phyloP scores from a whole-genome alignment of 2,797 vertebrate species.

The Lophotriccus pileatus region DNA sequence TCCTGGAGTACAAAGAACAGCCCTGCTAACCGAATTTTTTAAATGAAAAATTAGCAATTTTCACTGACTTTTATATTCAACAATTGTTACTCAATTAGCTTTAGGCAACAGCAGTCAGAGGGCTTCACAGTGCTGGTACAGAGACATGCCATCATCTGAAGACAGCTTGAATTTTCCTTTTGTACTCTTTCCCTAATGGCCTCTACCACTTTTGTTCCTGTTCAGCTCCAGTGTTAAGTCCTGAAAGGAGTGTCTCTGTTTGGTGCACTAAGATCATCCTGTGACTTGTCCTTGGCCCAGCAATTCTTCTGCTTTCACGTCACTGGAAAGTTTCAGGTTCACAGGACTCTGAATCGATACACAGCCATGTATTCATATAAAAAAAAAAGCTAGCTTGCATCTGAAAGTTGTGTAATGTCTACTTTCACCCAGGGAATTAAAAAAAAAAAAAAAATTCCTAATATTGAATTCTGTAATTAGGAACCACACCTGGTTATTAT shows the following conservation, averaged over 20 bases:
- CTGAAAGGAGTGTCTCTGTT: not conserved
- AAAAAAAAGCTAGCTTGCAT: not conserved
- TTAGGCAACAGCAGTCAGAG: not conserved
- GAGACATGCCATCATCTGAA: not conserved
- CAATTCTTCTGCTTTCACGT: not conserved
- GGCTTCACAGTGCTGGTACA: not conserved
- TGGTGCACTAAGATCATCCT: not conserved
- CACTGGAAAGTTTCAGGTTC: not conserved
- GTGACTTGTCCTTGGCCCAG: not conserved
- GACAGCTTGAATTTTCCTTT: not conserved
- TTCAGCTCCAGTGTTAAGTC: not conserved
- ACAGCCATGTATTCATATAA: rapidly evolving
- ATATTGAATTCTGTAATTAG: not conserved
- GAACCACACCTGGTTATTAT: not conserved
- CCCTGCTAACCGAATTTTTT: not conserved
- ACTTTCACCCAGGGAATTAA: not conserved
- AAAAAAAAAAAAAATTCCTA: not conserved
- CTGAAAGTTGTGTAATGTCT: not conserved
- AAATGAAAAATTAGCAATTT: not conserved
- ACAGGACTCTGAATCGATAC: not conserved
- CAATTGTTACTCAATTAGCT: not conserved
- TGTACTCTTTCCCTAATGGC: not conserved
- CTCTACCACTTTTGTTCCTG: not conserved
- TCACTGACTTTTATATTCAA: not conserved
- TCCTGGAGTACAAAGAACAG: not conserved